phyloP scores from a whole-genome alignment of 2,113 vertebrate species.

The Megaleporinus macrocephalus region DNA sequence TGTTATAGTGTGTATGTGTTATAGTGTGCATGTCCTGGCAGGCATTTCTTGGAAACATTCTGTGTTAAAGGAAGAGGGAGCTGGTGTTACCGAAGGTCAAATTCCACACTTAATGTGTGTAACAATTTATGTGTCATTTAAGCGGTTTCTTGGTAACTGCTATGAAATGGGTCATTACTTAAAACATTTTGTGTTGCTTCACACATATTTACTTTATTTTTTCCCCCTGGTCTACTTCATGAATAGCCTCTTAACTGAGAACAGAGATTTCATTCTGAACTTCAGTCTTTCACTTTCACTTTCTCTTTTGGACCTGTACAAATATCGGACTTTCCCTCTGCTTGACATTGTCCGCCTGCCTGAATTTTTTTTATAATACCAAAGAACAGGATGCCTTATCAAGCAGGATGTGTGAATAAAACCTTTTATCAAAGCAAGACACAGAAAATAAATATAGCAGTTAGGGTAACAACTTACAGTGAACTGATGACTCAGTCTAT shows the following conservation, averaged over 20 bases:
- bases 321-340: slow-evolving; percentile 47
- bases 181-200: not conserved
- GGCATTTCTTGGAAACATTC: slow-evolving; percentile 76
- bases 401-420: not conserved
- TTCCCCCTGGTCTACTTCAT: not conserved
- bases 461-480: too few species aligned
- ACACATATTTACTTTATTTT: not conserved
- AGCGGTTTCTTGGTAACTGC: not conserved
- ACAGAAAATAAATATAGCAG: not conserved
- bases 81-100: not conserved
- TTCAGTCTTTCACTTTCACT: slow-evolving; percentile 47
- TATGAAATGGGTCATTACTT: not conserved
- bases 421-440: not conserved
- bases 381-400: not conserved
- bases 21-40: slow-evolving; percentile 22
- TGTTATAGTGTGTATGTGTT: slow-evolving; percentile 29
- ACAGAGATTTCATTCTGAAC: not conserved
- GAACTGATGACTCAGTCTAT: too few species aligned
- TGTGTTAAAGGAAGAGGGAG: slow-evolving; percentile 64
- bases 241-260: not conserved
- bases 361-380: not conserved
- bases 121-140: not conserved
- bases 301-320: slow-evolving; percentile 26
- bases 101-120: not conserved
- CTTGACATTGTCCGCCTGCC: not conserved